Conservation (phyloP, 2,888 invertebrate genomes). For the Teleiodes luculella region DNA sequence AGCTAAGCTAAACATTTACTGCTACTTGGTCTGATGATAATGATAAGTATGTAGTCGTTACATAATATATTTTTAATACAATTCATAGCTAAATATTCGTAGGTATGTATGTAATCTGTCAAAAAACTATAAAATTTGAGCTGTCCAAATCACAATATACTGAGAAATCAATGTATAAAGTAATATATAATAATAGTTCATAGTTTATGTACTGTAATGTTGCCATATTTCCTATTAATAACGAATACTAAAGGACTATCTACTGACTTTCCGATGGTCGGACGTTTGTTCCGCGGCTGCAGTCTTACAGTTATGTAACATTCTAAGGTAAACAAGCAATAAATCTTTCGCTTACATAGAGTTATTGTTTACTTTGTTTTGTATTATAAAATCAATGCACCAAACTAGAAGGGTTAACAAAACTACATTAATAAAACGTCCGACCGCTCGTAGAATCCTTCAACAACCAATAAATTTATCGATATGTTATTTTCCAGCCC, state of each 20-base stretch:
- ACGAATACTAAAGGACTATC: too few relatives aligned
- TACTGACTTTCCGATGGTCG: too few relatives aligned
- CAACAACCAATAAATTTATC: too few relatives aligned
- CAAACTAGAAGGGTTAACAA: too few relatives aligned
- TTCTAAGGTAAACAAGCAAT: slow-evolving; percentile 12
- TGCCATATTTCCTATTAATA: neutral
- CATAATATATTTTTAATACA: slow-evolving; percentile 17
- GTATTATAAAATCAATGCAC: too few relatives aligned
- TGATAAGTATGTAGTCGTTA: slow-evolving; percentile 22
- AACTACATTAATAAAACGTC: too few relatives aligned
- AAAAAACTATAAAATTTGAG: slow-evolving; percentile 65
- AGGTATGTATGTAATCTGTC: too few relatives aligned
- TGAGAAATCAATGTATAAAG: neutral
- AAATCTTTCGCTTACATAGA: too few relatives aligned
- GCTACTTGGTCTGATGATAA: slow-evolving; percentile 54
- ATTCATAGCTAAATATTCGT: slow-evolving; percentile 27
- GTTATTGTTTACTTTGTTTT: neutral
- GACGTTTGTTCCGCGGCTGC: too few relatives aligned
- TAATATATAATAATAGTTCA: neutral
- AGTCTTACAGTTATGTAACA: too few relatives aligned
- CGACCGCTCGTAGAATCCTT: too few relatives aligned
- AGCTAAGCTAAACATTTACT: slow-evolving; percentile 30
- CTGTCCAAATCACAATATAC: slow-evolving; percentile 42
- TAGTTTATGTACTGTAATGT: neutral
- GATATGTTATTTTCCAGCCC: too few relatives aligned